Evolutionary conservation across 2,113 vertebrate genomes (phyloP), one percentile per base, ranked within the genome.

Genomic region (Trematocara stigmaticum): DNA sequence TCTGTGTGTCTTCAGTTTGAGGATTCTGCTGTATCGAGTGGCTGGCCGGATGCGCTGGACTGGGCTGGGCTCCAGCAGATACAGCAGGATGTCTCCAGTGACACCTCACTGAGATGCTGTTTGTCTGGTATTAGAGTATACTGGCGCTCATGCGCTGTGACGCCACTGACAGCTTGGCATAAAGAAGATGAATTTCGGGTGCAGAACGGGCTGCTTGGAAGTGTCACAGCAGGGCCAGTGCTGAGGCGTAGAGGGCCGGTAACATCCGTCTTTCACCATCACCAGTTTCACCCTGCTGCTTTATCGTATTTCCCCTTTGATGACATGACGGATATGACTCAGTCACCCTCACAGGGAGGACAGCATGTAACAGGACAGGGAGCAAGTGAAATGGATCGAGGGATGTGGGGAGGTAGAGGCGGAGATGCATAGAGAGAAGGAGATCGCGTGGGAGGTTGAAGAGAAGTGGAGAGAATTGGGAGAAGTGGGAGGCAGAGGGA

Each of bases 311-410:
- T 93, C 92, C 89, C 74, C 53, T 89, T 71, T 82, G 91, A 93
- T 92, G 90, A 95, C 93, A 92, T 95, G 94, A 95, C 76, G 81
- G 94, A 96, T 95, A 93, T 94, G 89, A 90, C 74, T 88, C 87
- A 61, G 92, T 94, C 94, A 93, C 81, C 89, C 81, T 71, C 84
- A 47, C 83, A 82, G 79, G 82, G 79, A 90, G 86, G 82, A 84
- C 34, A 52, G 81, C 87, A 76, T 78, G 71, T 83, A 82, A 81
- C 26, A 79, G 91, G 84, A 89, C 61, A 82, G 80, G 55, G 89
- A 90, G 84, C 79, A 87, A 89, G 82, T 56, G 84, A 59, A 84
- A 69, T 74, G 83, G 89, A 88, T 53, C 18, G 82, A 84, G 26
- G 89, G 84, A 91, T 88, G 93, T 92, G 90, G 49, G 88, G 71